Evolutionary conservation across 2,797 vertebrate species (phyloP), one percentile per base, ranked within the genome.

Genomic region (Leontopithecus rosalia): DNA sequence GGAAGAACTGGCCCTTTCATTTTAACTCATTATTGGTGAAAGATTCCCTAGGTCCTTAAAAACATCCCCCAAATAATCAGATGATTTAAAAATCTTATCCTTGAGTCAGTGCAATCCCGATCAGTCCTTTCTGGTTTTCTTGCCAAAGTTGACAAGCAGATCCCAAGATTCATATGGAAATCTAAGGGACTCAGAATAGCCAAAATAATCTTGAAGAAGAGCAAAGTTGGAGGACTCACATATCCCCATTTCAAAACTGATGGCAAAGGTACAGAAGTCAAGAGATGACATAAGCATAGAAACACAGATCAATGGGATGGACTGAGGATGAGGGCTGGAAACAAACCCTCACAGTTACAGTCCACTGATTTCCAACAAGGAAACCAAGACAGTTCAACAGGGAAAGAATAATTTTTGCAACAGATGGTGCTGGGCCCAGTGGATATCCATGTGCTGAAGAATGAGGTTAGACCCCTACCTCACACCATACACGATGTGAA

Each of bases 391-490:
- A 4, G 28, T n/a, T 43, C 7, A 0, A 11, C 9, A 28, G 48
- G 41, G 17, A n/a, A n/a, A 26, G 48, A 85, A 43, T 5, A 41
- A 13, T 13, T 15, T 50, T 41, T 10, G 30, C 22, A 2, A 33
- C 15, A 81, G 9, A 24, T 4, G 33, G 39, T 20, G 39, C 4
- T 0, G 39, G 48, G 48, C 36, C 28, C 28, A 33, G 9, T 0
- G 28, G 48, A 41, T 5, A 12, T 19, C 46, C n/a, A 7, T 13
- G 28, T 0, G 7, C 1, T 0, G 7, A 43, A 55, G 43, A 46
- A 13, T 12, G 24, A 55, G 22, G 36, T 11, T 26, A 61, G 43
- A 28, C 14, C 82, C 73, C 55, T 14, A 19, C 81, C 55, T 90
- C 81, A 90, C 46, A 22, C 55, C 6, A 5, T 2, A n/a, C 1